phyloP scores from a whole-genome alignment of 2,113 vertebrate species.

The Dipodomys stephensi region DNA sequence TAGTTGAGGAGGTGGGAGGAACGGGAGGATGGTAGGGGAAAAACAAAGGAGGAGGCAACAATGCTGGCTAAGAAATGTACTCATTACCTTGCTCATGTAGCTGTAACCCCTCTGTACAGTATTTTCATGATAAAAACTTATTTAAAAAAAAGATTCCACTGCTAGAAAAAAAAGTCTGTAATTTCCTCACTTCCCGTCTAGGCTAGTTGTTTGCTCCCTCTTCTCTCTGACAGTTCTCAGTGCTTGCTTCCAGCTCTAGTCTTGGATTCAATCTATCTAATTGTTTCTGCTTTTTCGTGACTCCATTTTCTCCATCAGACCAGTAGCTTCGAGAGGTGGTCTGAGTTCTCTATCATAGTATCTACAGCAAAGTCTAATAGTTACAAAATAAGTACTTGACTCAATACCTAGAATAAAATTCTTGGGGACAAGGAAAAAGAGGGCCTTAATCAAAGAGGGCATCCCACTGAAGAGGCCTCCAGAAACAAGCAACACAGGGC shows the following conservation, averaged over 20 bases:
- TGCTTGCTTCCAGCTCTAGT: background rate
- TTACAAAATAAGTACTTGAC: background rate
- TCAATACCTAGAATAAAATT: constrained; percentile 11
- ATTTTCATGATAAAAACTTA: too few species aligned
- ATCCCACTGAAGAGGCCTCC: background rate
- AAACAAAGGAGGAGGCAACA: too few species aligned
- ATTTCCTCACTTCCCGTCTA: background rate
- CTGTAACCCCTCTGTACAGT: too few species aligned
- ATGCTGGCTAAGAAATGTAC: too few species aligned
- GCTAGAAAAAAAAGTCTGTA: background rate
- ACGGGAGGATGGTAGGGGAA: too few species aligned
- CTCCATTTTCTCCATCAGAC: background rate
- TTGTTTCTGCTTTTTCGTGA: background rate
- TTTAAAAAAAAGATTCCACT: background rate
- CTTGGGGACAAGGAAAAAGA: background rate
- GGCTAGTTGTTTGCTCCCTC: background rate
- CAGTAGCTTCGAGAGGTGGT: background rate
- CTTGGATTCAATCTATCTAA: background rate
- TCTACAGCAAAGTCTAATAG: background rate
- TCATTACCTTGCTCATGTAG: too few species aligned
- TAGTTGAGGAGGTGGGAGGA: too few species aligned
- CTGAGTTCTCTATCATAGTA: background rate
- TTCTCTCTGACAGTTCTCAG: background rate
- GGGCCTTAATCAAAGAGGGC: background rate
- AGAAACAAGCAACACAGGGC: background rate